Percentiles rank a stretch among this genome's conserved stretches.
These are phyloP conservation scores for Athrips mouffetella DNA, from an alignment of 2,888 invertebrate genomes.

Conservation along the genomic window DNA sequence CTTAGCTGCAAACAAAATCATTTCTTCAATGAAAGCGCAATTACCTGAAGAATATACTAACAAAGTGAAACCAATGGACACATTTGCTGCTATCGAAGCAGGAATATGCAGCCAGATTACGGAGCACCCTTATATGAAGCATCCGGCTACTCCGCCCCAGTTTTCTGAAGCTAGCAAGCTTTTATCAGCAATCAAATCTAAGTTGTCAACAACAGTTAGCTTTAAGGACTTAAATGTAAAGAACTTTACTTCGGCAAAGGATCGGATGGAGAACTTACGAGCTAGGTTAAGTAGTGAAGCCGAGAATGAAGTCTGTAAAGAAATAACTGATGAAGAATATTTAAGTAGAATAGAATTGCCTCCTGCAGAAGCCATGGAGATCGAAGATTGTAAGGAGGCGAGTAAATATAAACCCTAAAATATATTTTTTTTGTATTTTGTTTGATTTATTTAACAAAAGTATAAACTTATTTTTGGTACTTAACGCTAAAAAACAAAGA, in stretches of 20 bases:
- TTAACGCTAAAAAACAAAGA: no score
- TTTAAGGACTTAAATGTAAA: conserved; percentile 33
- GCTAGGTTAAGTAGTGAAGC: conserved; percentile 43
- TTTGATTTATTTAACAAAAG: no score
- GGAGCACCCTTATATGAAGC: conserved; percentile 64
- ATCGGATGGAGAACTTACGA: conserved; percentile 49
- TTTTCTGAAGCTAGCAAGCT: conserved; percentile 69
- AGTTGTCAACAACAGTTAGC: conserved; percentile 49
- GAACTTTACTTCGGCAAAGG: conserved; percentile 44
- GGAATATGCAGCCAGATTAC: conserved; percentile 64
- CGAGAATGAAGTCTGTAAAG: conserved; percentile 27
- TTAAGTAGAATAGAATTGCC: conserved; percentile 20
- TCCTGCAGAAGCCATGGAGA: conserved; percentile 55
- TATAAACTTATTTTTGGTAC: no score
- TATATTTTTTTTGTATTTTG: no score
- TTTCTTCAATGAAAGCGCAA: conserved; percentile 70
- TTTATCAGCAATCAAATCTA: conserved; percentile 67
- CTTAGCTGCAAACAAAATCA: conserved; percentile 67
- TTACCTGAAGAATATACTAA: conserved; percentile 58
- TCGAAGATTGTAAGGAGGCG: conserved; percentile 57
- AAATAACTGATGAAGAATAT: conserved; percentile 25
- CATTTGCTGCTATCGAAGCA: conserved; percentile 67
- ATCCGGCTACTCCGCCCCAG: conserved; percentile 68
- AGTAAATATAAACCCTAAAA: no score
- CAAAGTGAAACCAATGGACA: conserved; percentile 56